Evolutionary conservation across 2,113 vertebrate genomes (phyloP).

Genomic region (Lepidothrix coronata): DNA sequence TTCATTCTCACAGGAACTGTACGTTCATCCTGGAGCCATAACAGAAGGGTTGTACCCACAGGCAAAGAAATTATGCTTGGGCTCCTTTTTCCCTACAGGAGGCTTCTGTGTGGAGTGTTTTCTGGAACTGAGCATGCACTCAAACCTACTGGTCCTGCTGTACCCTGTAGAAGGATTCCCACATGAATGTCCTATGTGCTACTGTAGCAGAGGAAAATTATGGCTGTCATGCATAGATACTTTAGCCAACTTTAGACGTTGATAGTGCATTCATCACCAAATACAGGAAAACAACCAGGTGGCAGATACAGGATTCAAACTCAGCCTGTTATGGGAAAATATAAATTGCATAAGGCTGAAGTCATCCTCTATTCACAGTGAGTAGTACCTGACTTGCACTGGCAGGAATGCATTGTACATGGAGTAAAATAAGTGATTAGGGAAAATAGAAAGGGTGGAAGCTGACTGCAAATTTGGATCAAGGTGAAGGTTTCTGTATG

Average conservation of each 20-base stretch:
- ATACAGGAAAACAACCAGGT: background rate
- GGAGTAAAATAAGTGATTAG: background rate
- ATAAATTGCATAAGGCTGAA: background rate
- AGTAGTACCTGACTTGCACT: background rate
- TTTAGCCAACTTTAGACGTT: background rate
- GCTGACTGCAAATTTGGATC: background rate
- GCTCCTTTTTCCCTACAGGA: background rate
- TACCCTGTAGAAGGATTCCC: background rate
- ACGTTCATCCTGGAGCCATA: background rate
- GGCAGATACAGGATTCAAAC: background rate
- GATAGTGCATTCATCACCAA: background rate
- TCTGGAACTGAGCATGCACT: background rate
- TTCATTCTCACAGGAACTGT: background rate
- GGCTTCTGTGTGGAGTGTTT: background rate
- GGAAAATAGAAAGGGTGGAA: background rate
- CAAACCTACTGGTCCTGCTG: background rate
- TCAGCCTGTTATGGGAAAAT: background rate
- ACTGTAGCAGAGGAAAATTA: background rate
- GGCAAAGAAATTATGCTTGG: background rate
- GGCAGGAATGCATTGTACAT: background rate
- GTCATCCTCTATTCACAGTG: background rate
- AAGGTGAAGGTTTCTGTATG: background rate
- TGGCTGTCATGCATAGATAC: background rate
- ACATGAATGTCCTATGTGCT: background rate
- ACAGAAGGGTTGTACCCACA: background rate